phyloP scores from a whole-genome alignment of 2,888 invertebrate genomes.

The Syritta pipiens region DNA sequence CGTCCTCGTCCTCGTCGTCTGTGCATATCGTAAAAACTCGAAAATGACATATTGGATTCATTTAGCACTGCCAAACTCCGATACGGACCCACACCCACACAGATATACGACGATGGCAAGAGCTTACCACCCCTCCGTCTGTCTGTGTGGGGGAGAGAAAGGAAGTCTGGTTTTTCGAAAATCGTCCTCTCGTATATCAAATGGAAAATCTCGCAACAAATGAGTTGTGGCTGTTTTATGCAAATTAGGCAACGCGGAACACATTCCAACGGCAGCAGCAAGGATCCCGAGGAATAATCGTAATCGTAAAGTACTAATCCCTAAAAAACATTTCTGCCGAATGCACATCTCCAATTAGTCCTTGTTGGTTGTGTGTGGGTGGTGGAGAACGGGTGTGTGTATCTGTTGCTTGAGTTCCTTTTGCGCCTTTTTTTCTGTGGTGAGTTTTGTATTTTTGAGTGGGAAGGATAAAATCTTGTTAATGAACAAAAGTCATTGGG shows the following conservation, averaged over 20 bases:
- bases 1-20: neutral
- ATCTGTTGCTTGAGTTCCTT: conserved; percentile 42
- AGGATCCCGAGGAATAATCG: conserved; percentile 68
- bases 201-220: conserved; percentile 71
- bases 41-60: conserved; percentile 70
- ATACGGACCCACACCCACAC: conserved; percentile 36
- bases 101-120: too few species aligned
- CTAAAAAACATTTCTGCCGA: conserved; percentile 71
- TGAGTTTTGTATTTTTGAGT: conserved; percentile 25
- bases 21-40: conserved; percentile 67
- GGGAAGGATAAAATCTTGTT: conserved; percentile 48
- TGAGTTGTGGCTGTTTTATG: conserved; percentile 72
- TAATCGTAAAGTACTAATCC: conserved; percentile 72
- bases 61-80: conserved; percentile 69
- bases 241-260: conserved; percentile 68
- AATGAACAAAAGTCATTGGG: conserved; percentile 46
- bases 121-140: conserved; percentile 9
- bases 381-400: neutral
- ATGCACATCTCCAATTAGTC: conserved; percentile 70
- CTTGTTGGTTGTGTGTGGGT: conserved; percentile 34
- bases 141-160: conserved; percentile 23
- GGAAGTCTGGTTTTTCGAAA: conserved; percentile 51
- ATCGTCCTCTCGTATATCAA: conserved; percentile 68
- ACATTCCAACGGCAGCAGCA: conserved; percentile 52
- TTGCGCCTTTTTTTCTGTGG: conserved; percentile 48